Base-by-base conservation (phyloP, 2,888 invertebrate genomes). In the Apotomis betuletana region DNA sequence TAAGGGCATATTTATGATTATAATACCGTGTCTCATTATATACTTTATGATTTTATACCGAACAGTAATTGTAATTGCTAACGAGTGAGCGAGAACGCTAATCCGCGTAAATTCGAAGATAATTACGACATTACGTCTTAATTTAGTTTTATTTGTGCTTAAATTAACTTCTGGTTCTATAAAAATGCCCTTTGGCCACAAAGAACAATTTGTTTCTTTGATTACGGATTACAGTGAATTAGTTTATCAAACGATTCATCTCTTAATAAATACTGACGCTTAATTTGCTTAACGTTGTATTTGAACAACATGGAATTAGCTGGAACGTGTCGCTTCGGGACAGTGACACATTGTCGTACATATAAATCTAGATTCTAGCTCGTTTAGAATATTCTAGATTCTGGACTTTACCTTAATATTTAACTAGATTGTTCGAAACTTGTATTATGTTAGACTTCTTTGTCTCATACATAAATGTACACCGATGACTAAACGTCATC, bases 1-100 rank as follows among this genome's bases (percentile, higher is more conserved):
- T 92, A 92, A 90, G 85, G 89, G 85, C 89, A 91, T 92, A 92
- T 93, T 93, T 92, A 92, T 89, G 91, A 92, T 92, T 92, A 91
- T 92, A 92, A 92, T 92, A 92, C 91, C 86, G 84, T 85, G 90
- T 87, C 90, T 90, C 90, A 88, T 92, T 92, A 91, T 92, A 88
- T 88, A 90, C 87, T 90, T 91, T 91, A 92, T 91, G 89, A 92
- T 90, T 90, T 90, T 90, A 87, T 92, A 89, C 88, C 84, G 87
- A 87, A 87, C 83, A 83, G 88, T 83, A 87, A 79, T 82, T 87
- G 90, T 89, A 89, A 90, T 90, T 90, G 89, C 85, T 82, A 86
- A 79, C 78, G 78, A 79, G 79, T 82, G 81, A 82, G 76, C 78
- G 80, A 79, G 79, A 79, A 78, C 75, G 73, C 75, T 77, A 68